Base-by-base conservation (phyloP, 2,888 invertebrate genomes). In the Hydriomena furcata region DNA sequence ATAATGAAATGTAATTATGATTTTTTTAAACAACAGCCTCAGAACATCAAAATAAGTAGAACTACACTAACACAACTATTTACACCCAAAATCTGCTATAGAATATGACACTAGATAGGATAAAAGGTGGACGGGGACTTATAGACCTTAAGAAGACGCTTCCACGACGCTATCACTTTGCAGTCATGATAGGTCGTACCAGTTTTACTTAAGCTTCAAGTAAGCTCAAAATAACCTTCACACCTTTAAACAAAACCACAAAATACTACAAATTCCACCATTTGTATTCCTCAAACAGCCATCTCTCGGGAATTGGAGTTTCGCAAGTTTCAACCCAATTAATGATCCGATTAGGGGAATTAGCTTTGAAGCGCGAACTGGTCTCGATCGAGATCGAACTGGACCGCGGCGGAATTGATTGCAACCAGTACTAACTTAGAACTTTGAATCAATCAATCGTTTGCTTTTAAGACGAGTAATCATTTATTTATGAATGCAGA, bases 301-400 rank as follows among this genome's bases (percentile, higher is more conserved):
- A 41, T 73, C 79, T 73, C 74, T 25, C 46, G 73, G 74, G 74
- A 70, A 78, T 77, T 66, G 71, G 71, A 84, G 76, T 83, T 84
- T 77, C 72, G 64, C 75, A 82, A 85, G 75, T 85, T 83, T 71
- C 73, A 66, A 72, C 71, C 77, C 82, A 83, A 87, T 86, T 88
- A 87, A 88, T 87, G 84, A 75, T 71, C 66, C 83, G 82, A 86
- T 88, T 85, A 80, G 82, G 78, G 71, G 76, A 83, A 85, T 86
- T 84, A 82, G 80, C 72, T 81, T 71, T 69, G 76, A 83, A 77
- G 81, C 79, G 82, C 72, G 72, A 82, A 82, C 68, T 49, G 71
- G 69, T 71, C 38, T 35, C 34, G 17, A 43, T 41, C 23, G 34
- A 23, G n/a, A n/a, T n/a, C n/a, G n/a, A n/a, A n/a, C n/a, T 13